Percentiles rank a stretch among this genome's conserved stretches.
Evolutionary conservation across 2,888 invertebrate genomes (phyloP).

Genomic region (Chymomyza amoena): DNA sequence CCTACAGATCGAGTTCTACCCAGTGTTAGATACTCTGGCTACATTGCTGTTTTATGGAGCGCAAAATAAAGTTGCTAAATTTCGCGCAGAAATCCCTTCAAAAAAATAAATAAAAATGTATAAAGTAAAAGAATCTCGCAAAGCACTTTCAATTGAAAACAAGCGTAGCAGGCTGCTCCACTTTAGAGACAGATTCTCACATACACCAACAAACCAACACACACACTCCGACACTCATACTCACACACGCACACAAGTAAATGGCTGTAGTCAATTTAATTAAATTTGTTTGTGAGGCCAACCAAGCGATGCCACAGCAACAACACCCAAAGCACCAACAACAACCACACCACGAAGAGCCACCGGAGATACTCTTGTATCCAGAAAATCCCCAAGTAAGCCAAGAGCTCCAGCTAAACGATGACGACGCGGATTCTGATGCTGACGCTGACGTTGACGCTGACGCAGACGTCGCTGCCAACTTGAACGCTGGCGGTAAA

Average conservation of each 20-base stretch:
- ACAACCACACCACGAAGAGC: too few species aligned
- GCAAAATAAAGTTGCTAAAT: constrained; percentile 42
- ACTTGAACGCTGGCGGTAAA: constrained; percentile 18
- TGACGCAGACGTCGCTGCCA: constrained; percentile 2
- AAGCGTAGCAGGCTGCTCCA: constrained; percentile 1
- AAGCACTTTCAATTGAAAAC: constrained; percentile 33
- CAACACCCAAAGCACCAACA: background rate
- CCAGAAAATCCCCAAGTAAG: background rate
- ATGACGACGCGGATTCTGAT: background rate
- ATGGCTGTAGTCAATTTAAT: constrained; percentile 71
- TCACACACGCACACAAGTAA: constrained; percentile 30
- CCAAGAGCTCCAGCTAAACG: constrained; percentile 1
- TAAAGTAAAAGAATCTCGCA: constrained; percentile 11
- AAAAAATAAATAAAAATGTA: constrained; percentile 6
- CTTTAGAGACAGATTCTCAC: background rate
- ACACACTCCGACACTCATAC: background rate
- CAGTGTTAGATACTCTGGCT: background rate
- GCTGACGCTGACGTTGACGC: background rate
- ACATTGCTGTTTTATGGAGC: constrained; percentile 10
- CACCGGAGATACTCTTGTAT: background rate
- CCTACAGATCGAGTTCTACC: background rate
- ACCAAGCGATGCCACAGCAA: background rate
- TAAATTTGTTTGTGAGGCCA: constrained; percentile 62
- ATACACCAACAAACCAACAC: background rate
- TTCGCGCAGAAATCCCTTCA: constrained; percentile 22